Conservation (phyloP, 2,797 vertebrate genomes). For the Bovichtus variegatus region DNA sequence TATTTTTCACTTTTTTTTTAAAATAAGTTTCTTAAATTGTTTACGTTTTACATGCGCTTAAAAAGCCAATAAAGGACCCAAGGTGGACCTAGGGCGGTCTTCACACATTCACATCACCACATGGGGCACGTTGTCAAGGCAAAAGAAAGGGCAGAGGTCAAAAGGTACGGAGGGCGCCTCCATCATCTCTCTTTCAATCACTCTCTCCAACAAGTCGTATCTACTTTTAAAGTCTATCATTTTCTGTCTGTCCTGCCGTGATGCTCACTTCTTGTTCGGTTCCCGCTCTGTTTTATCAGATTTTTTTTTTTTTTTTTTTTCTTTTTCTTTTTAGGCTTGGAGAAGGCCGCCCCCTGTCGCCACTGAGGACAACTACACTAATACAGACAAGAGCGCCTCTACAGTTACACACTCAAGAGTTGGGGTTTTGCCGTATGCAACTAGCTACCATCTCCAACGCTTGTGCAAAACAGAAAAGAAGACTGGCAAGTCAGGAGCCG, state of each 20-base stretch:
- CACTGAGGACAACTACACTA: conserved; percentile 82
- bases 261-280: conserved; percentile 46
- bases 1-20: conserved; percentile 81
- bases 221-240: conserved; percentile 62
- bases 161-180: conserved; percentile 84
- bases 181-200: conserved; percentile 76
- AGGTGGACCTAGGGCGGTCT: conserved; percentile 86
- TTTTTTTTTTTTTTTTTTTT: conserved; percentile 42
- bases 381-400: conserved; percentile 82
- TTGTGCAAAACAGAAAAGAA: conserved; percentile 83
- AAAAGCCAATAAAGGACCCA: conserved; percentile 90
- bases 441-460: conserved; percentile 80
- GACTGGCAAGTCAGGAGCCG: conserved; percentile 74
- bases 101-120: conserved; percentile 93
- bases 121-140: conserved; percentile 92
- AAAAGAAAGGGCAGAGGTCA: conserved; percentile 89
- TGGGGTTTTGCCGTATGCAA: conserved; percentile 78
- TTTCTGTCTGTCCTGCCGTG: conserved; percentile 52
- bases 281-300: conserved; percentile 60
- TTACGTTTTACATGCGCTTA: conserved; percentile 91
- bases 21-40: conserved; percentile 87
- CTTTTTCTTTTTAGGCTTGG: conserved; percentile 68
- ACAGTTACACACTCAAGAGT: conserved; percentile 78
- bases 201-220: conserved; percentile 72
- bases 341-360: conserved; percentile 76